Percentiles rank a stretch among this genome's conserved stretches.
Conservation (phyloP, 2,797 vertebrate species). For the Lindbergichthys nudifrons region DNA sequence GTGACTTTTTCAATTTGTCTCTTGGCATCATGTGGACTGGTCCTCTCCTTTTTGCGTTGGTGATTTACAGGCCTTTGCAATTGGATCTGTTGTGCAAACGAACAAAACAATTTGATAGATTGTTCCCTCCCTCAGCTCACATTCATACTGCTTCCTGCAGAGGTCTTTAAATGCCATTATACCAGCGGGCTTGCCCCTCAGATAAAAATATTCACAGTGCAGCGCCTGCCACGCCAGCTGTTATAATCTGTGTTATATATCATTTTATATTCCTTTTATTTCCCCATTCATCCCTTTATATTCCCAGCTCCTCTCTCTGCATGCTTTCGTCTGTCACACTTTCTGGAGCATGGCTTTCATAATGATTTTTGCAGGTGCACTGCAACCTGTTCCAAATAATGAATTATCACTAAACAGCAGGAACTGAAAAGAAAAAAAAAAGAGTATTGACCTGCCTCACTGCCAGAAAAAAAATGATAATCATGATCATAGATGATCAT, state of each 20-base stretch:
- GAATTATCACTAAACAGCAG: slow-evolving; percentile 54
- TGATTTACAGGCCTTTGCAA: slow-evolving; percentile 42
- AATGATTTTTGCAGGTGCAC: slow-evolving; percentile 57
- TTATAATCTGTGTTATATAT: slow-evolving; percentile 38
- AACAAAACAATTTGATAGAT: slow-evolving; percentile 55
- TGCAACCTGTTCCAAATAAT: slow-evolving; percentile 49
- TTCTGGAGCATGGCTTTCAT: slow-evolving; percentile 30
- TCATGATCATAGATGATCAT: too few species aligned
- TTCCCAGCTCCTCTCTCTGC: slow-evolving; percentile 17
- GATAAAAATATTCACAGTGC: slow-evolving; percentile 28
- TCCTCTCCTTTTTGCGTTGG: slow-evolving; percentile 31
- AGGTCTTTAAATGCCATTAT: slow-evolving; percentile 27
- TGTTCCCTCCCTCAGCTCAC: slow-evolving; percentile 26
- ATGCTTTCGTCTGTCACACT: slow-evolving; percentile 35
- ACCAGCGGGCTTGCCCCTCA: slow-evolving; percentile 7
- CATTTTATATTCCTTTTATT: slow-evolving; percentile 33
- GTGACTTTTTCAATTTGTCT: slow-evolving; percentile 10
- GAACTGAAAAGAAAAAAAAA: slow-evolving; percentile 26
- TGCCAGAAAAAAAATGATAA: too few species aligned
- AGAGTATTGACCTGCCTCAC: not conserved
- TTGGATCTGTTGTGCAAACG: slow-evolving; percentile 49
- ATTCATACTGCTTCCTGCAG: slow-evolving; percentile 41
- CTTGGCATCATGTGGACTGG: not conserved
- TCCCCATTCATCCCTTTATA: slow-evolving; percentile 15
- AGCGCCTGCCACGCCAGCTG: slow-evolving; percentile 11